Base-by-base conservation (phyloP, 2,888 invertebrate species). In the Luperina testacea region DNA sequence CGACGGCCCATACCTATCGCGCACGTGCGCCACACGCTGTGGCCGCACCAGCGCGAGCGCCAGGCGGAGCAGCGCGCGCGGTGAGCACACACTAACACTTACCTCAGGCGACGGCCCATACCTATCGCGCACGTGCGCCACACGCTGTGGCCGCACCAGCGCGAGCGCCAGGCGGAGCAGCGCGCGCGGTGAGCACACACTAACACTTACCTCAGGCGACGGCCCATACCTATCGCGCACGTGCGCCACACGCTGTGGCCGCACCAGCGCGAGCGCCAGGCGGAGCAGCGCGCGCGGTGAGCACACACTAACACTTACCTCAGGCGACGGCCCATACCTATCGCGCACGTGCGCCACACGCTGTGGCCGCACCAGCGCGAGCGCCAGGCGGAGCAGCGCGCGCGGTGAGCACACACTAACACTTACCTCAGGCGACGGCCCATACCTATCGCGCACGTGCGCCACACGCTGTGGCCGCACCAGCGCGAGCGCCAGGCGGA, bases 331-430 rank as follows among this genome's bases (percentile, higher is more conserved):
- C 42, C 42, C 42, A 42, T 42, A 42, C 42, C 97, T 90, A 97
- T 99, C 74, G 97, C 98, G 83, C 98, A 98, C 86, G 98, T 98
- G 80, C 97, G 98, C 8, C 97, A 97, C 82, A 96, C 97, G 83
- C 95, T 99, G 80, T 98, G 99, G 98, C 99, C 99, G 74, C 97
- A 98, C 91, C 98, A 98, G 95, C 98, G 98, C 69, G 98, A 98
- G 93, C 97, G 98, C 20, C 98, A 98, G 93, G 98, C 98, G 81
- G 98, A 98, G 91, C 98, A 98, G 88, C 97, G 97, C 65, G 97
- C 97, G 1, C 93, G 97, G 94, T 97, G 67, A 48, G 8, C 24
- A 57, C 24, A 15, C 24, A 24, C 57, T 6, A 17, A 17, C 51
- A 51, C 51, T 15, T 51, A 17, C 15, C 51, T 51, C 51, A 42